These are phyloP conservation scores for Sebastes diaconus DNA, from an alignment of 2,797 vertebrate species.

Conservation along the genomic window DNA sequence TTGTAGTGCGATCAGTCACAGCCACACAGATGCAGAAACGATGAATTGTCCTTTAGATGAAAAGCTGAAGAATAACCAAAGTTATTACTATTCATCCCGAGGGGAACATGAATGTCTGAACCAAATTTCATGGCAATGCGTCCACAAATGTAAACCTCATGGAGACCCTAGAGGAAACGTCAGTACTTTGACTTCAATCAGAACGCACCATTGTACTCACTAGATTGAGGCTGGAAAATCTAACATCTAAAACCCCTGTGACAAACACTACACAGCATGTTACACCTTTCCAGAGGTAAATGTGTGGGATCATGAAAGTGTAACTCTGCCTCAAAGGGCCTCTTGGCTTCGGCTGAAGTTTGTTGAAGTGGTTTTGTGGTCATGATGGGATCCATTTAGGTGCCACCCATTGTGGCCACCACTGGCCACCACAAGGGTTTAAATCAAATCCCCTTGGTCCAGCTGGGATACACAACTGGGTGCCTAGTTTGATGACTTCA, in stretches of 20 bases:
- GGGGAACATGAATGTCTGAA: background rate
- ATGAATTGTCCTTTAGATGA: background rate
- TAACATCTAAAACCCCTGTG: background rate
- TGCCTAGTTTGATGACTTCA: background rate
- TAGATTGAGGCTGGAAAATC: background rate
- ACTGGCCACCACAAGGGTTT: conserved; percentile 16
- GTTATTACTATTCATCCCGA: background rate
- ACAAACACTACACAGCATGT: background rate
- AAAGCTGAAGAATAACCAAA: background rate
- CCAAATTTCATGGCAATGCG: background rate
- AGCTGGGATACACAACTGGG: conserved; percentile 4
- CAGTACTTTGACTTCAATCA: background rate
- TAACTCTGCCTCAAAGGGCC: background rate
- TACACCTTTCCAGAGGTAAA: conserved; percentile 7
- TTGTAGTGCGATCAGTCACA: background rate
- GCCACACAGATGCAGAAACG: background rate
- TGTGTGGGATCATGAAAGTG: background rate
- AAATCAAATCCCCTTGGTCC: conserved; percentile 17
- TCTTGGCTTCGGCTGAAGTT: background rate
- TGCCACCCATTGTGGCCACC: conserved; percentile 12
- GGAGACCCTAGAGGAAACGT: background rate
- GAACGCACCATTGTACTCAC: background rate
- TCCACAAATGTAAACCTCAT: background rate
- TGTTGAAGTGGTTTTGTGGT: conserved; percentile 39
- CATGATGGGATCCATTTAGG: background rate